Conservation (phyloP, 2,113 vertebrate genomes). For the Chinchilla lanigera region DNA sequence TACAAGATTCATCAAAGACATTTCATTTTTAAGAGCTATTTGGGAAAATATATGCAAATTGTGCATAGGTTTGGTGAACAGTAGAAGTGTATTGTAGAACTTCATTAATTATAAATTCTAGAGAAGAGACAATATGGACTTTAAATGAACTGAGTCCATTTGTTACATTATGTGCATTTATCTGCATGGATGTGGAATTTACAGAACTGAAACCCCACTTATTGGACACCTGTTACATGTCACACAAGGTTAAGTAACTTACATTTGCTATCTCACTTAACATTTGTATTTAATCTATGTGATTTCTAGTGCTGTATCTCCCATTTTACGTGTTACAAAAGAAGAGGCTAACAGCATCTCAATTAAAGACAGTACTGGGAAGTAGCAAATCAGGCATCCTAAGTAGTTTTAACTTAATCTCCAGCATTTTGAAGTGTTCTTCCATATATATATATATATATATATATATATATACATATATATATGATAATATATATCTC, state of each 20-base stretch:
- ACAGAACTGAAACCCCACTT: constrained; percentile 19
- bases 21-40: constrained; percentile 56
- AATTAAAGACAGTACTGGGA: not conserved
- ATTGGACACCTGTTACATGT: constrained; percentile 7
- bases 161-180: constrained; percentile 74
- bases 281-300: not conserved
- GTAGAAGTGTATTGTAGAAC: constrained; percentile 42
- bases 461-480: rapidly evolving
- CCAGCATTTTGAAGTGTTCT: not conserved
- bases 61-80: constrained; percentile 43
- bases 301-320: not conserved
- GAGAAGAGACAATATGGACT: constrained; percentile 43
- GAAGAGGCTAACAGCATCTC: not conserved
- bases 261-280: constrained; percentile 13
- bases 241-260: constrained; percentile 37
- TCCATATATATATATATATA: not conserved
- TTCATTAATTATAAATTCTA: constrained; percentile 70
- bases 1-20: too few species aligned
- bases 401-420: not conserved
- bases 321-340: not conserved
- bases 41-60: constrained; percentile 59
- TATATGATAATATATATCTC: not conserved
- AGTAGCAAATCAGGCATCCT: not conserved
- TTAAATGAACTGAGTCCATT: constrained; percentile 75
- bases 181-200: constrained; percentile 13